These are phyloP conservation scores for Anorthoa munda DNA, from an alignment of 2,888 invertebrate genomes.

Conservation along the genomic window DNA sequence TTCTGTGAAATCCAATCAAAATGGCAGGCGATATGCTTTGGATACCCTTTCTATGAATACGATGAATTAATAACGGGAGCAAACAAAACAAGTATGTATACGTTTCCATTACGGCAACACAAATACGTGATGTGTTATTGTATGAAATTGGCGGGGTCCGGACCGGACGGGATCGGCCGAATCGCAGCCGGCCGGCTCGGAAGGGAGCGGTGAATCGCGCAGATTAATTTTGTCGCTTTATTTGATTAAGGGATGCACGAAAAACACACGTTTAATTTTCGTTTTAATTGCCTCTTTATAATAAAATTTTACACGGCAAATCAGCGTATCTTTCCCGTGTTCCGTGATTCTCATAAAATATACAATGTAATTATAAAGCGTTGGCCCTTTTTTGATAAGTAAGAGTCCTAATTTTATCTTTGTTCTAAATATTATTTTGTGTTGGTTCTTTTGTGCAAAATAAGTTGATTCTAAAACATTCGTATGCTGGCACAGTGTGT, in stretches of 20 bases:
- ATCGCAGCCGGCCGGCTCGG: constrained; percentile 72
- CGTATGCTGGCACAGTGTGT: constrained; percentile 18
- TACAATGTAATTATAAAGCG: constrained; percentile 22
- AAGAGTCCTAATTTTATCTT: neutral
- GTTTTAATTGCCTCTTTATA: constrained; percentile 63
- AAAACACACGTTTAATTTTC: constrained; percentile 64
- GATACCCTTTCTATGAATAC: constrained; percentile 78
- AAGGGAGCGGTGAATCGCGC: constrained; percentile 72
- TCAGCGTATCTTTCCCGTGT: constrained; percentile 36
- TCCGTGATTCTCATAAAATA: constrained; percentile 38
- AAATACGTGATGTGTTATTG: constrained; percentile 83
- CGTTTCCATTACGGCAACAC: constrained; percentile 78
- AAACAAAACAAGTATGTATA: constrained; percentile 78
- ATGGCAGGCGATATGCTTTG: constrained; percentile 76
- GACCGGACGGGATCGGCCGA: constrained; percentile 74
- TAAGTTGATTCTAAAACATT: constrained; percentile 22
- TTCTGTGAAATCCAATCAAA: constrained; percentile 84
- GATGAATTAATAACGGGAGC: constrained; percentile 82
- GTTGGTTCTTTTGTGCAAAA: constrained; percentile 3
- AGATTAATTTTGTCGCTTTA: constrained; percentile 81
- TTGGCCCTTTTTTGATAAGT: constrained; percentile 3
- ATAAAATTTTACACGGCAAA: constrained; percentile 54
- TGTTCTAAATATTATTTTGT: constrained; percentile 1
- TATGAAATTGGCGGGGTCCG: constrained; percentile 83
- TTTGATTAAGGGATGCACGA: constrained; percentile 72